A percentile compares a stretch with the other conserved stretches of the same genome.
Conservation (phyloP, 2,888 invertebrate genomes). For the Lochmaea crataegi region DNA sequence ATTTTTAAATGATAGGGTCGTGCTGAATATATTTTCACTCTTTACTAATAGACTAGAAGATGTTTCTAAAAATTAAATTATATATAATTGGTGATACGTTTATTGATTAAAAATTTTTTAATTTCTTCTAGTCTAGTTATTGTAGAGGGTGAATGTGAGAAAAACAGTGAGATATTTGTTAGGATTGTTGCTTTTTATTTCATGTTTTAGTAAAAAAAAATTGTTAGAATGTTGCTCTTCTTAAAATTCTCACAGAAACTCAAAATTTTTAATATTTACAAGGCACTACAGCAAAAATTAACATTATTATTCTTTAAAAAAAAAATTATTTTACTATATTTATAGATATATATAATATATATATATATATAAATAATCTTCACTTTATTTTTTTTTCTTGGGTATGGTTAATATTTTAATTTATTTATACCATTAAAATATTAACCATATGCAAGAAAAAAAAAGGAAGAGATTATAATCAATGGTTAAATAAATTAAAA, state of each 20-base stretch:
- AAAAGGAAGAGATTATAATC: too few species aligned
- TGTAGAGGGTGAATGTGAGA: constrained; percentile 10
- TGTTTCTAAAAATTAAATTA: neutral
- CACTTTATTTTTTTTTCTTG: too few species aligned
- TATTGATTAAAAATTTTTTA: neutral
- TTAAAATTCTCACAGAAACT: neutral
- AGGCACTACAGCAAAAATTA: neutral
- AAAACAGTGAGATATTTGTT: constrained; percentile 11
- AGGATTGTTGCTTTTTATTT: neutral
- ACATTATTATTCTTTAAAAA: too few species aligned
- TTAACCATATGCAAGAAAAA: too few species aligned
- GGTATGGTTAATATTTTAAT: too few species aligned
- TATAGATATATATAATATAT: too few species aligned
- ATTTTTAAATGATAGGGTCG: neutral
- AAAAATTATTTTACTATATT: neutral
- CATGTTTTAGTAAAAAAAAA: too few species aligned
- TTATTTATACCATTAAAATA: too few species aligned
- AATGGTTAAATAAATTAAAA: too few species aligned
- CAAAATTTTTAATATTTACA: neutral
- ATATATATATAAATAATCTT: too few species aligned
- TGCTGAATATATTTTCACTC: neutral
- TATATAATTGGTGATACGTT: neutral
- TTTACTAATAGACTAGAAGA: neutral
- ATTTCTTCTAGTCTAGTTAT: neutral
- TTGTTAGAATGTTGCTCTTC: neutral